These are phyloP conservation scores for Epinephelus fuscoguttatus DNA, from an alignment of 2,113 vertebrate genomes.

Conservation along the genomic window DNA sequence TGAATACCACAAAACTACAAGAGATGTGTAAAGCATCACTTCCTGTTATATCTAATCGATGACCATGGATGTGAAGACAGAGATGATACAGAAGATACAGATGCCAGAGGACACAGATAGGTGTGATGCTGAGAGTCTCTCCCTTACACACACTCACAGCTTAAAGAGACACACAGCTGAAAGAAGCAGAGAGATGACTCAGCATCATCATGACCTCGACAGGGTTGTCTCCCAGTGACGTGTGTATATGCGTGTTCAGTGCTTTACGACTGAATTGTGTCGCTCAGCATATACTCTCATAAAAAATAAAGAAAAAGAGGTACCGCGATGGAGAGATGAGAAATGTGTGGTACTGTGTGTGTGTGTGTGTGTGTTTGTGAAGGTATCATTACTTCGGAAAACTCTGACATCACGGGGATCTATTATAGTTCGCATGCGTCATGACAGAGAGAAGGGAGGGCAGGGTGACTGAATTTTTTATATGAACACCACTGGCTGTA, in stretches of 20 bases:
- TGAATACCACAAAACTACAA: not conserved
- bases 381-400: not conserved
- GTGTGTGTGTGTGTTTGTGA: not conserved
- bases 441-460: not conserved
- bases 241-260: not conserved
- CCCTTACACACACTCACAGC: not conserved
- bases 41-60: not conserved
- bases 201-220: slow-evolving; percentile 50
- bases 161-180: slow-evolving; percentile 23
- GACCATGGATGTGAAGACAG: not conserved
- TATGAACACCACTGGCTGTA: not conserved
- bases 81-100: not conserved
- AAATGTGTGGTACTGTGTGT: not conserved
- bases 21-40: not conserved
- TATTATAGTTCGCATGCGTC: not conserved
- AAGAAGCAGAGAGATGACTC: slow-evolving; percentile 52
- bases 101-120: not conserved
- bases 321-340: not conserved
- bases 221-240: slow-evolving; percentile 5
- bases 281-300: not conserved
- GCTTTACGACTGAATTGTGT: not conserved
- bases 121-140: slow-evolving; percentile 6
- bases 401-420: slow-evolving; percentile 13
- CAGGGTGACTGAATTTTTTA: not conserved
- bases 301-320: no score